Evolutionary conservation across 2,113 vertebrate genomes (phyloP), one percentile per base, ranked within the genome.

Genomic region (Noturus placidus): DNA sequence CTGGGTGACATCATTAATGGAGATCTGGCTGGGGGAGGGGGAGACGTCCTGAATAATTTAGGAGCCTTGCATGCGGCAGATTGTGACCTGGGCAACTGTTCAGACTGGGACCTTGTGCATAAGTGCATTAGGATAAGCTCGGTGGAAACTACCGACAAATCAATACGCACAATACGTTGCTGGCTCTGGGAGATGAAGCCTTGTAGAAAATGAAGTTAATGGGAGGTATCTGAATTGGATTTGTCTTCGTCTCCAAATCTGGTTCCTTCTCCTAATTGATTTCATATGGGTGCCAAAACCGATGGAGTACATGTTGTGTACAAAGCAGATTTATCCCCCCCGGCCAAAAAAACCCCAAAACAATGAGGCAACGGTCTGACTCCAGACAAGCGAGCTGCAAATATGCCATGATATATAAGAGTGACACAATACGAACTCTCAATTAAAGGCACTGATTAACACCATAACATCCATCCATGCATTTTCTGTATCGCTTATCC

Each of bases 1-100:
- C 91, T 83, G 90, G 89, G 92, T 95, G 94, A 95, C 94, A 94
- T 95, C 94, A 95, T 94, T 87, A 95, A 95, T 95, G 94, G 94
- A 95, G 89, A 91, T 87, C 83, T 82, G 77, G 89, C 92, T 92
- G 56, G 52, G 79, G 56, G 56, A 61, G 93, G 91, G 90, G 91
- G 46, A 83, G 91, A 89, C 56, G 87, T 93, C 81, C 89, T 96
- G 93, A 95, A 96, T 96, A 94, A 96, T 95, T 96, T 90, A 96
- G 92, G 88, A 93, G 93, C 92, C 92, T 89, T 92, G 91, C 61
- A 56, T 88, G 59, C 92, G 91, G 92, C 92, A 94, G 92, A 93
- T 93, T 95, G 93, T 93, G 93, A 94, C 92, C 94, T 92, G 88
- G 90, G 88, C 91, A 93, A 91, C 88, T 88, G 92, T 90, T 92